Conservation (phyloP, 2,797 vertebrate genomes). For the Hafferia zeledoni region DNA sequence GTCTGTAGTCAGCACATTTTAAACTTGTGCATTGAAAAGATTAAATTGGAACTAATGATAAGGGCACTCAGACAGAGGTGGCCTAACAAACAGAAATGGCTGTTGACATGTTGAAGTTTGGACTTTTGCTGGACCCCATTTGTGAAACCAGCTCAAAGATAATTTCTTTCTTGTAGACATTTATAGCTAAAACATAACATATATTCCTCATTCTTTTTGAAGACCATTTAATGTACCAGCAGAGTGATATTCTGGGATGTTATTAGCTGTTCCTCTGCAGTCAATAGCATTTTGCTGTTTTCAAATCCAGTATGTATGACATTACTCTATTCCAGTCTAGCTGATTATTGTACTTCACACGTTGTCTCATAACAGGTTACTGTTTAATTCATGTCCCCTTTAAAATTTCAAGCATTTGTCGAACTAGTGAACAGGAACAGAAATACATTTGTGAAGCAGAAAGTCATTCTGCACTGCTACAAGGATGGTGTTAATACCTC, state of each 20-base stretch:
- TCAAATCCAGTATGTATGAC: conserved; percentile 12
- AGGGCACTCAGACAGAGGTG: not conserved
- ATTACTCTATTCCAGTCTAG: not conserved
- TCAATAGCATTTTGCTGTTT: conserved; percentile 23
- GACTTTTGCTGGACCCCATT: not conserved
- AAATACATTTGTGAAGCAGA: conserved; percentile 1
- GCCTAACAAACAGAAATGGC: not conserved
- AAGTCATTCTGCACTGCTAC: not conserved
- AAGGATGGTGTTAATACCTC: not conserved
- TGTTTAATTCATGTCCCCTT: conserved; percentile 43
- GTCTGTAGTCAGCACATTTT: not conserved
- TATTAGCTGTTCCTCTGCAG: conserved; percentile 42
- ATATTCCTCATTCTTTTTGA: not conserved
- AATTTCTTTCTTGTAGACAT: not conserved
- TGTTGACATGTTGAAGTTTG: not conserved
- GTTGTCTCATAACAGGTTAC: conserved; percentile 35
- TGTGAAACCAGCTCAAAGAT: conserved; percentile 16
- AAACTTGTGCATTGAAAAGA: not conserved
- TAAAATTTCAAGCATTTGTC: conserved; percentile 27
- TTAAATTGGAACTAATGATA: not conserved
- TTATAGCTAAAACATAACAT: conserved; percentile 3
- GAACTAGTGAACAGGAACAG: conserved; percentile 39
- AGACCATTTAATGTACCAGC: conserved; percentile 7
- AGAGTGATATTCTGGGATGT: not conserved
- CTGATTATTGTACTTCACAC: conserved; percentile 46